Conservation (phyloP, 2,888 invertebrate species). For the Limnephilus rhombicus region DNA sequence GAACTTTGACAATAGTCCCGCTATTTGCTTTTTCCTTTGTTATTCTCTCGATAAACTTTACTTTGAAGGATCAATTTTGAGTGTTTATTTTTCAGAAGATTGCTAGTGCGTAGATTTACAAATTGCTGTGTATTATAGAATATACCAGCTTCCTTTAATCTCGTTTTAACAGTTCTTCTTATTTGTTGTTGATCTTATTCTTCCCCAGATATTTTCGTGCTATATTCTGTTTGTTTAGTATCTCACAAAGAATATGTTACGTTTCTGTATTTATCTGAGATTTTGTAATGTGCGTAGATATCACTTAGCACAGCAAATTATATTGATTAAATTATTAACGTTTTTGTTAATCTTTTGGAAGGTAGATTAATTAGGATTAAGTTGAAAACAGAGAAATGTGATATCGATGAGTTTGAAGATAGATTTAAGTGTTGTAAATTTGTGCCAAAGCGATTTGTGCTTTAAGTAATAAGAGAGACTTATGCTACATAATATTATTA, state of each 20-base stretch:
- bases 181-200: neutral
- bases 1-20: neutral
- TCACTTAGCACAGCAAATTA: neutral
- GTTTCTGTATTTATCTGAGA: neutral
- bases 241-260: neutral
- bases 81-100: neutral
- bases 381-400: neutral
- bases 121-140: neutral
- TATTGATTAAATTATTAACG: neutral
- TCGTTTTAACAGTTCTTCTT: neutral
- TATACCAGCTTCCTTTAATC: neutral
- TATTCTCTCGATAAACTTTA: neutral
- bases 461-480: neutral
- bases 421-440: neutral
- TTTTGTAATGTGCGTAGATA: neutral
- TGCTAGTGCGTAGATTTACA: neutral
- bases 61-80: neutral
- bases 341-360: neutral
- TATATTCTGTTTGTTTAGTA: neutral
- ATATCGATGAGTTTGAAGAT: neutral
- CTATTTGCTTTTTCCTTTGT: neutral
- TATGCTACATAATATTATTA: slow-evolving; percentile 2
- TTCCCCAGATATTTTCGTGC: neutral
- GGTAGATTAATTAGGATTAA: neutral
- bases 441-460: slow-evolving; percentile 5